Conservation (phyloP, 2,113 vertebrate species). For the Melanotaenia duboulayi region DNA sequence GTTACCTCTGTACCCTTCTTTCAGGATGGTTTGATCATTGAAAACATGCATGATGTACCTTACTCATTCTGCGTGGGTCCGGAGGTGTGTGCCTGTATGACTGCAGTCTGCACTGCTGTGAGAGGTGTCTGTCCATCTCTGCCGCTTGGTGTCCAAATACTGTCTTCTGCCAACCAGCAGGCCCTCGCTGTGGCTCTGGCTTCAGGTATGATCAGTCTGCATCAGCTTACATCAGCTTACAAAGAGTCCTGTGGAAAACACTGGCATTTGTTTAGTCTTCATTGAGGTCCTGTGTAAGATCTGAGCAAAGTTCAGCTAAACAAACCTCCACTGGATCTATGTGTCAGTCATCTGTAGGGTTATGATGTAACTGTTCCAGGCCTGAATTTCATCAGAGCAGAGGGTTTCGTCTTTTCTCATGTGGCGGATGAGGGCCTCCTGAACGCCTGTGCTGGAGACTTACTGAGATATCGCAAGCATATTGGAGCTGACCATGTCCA, state of each 20-base stretch:
- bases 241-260: no score
- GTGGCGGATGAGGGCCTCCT: constrained; percentile 88
- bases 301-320: not conserved
- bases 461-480: constrained; percentile 86
- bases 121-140: constrained; percentile 77
- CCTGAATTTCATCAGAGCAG: constrained; percentile 86
- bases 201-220: constrained; percentile 78
- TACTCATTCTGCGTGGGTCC: constrained; percentile 83
- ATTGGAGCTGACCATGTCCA: constrained; percentile 87
- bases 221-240: no score
- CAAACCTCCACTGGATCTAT: not conserved
- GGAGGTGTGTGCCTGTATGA: constrained; percentile 86
- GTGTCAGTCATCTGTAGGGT: not conserved
- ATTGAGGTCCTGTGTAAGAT: not conserved
- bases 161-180: constrained; percentile 85
- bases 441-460: constrained; percentile 84
- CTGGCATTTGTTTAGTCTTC: not conserved
- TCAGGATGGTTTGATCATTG: constrained; percentile 88
- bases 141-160: constrained; percentile 85
- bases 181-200: constrained; percentile 86
- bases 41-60: constrained; percentile 92
- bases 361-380: constrained; percentile 60
- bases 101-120: constrained; percentile 77
- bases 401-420: constrained; percentile 87
- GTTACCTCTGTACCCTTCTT: not conserved